A percentile compares a stretch with the other conserved stretches of the same genome.
phyloP scores from a whole-genome alignment of 1,140 invertebrate genomes.

The Pseudomyrmex flavicornis region DNA sequence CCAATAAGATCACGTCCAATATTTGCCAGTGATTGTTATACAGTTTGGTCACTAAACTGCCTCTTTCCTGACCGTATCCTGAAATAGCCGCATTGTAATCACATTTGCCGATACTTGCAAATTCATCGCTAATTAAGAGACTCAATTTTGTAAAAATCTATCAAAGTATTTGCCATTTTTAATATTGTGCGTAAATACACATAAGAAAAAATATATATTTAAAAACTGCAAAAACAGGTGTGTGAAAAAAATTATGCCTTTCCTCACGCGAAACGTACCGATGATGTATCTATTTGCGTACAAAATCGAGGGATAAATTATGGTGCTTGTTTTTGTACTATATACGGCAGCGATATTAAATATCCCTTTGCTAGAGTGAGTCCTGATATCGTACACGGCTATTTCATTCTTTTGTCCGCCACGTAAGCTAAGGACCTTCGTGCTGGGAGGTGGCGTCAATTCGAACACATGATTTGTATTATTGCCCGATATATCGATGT shows the following conservation, averaged over 20 bases:
- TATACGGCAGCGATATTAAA: slow-evolving; percentile 90
- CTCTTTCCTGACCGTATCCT: slow-evolving; percentile 93
- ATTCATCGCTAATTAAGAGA: too few relatives aligned
- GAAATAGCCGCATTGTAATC: neutral
- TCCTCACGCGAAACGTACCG: slow-evolving; percentile 82
- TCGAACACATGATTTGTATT: slow-evolving; percentile 85
- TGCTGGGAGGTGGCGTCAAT: slow-evolving; percentile 86
- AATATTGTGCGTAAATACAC: neutral
- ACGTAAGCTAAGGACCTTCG: slow-evolving; percentile 86
- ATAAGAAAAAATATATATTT: slow-evolving; percentile 6
- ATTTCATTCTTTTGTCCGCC: slow-evolving; percentile 88
- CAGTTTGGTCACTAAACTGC: slow-evolving; percentile 93
- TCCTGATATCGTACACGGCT: slow-evolving; percentile 89
- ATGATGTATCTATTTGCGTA: slow-evolving; percentile 93
- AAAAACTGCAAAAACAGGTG: neutral
- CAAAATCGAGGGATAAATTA: slow-evolving; percentile 89
- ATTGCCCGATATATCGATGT: slow-evolving; percentile 92
- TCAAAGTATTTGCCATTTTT: neutral
- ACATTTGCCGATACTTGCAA: too few relatives aligned
- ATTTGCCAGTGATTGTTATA: slow-evolving; percentile 91
- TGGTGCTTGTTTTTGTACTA: slow-evolving; percentile 82
- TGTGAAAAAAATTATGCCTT: slow-evolving; percentile 62
- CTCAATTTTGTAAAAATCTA: too few relatives aligned
- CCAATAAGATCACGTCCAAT: slow-evolving; percentile 89
- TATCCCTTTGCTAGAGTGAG: slow-evolving; percentile 84